Percentiles rank a stretch among this genome's conserved stretches.
Conservation (phyloP, 2,113 vertebrate genomes). For the Mystacornis crossleyi region DNA sequence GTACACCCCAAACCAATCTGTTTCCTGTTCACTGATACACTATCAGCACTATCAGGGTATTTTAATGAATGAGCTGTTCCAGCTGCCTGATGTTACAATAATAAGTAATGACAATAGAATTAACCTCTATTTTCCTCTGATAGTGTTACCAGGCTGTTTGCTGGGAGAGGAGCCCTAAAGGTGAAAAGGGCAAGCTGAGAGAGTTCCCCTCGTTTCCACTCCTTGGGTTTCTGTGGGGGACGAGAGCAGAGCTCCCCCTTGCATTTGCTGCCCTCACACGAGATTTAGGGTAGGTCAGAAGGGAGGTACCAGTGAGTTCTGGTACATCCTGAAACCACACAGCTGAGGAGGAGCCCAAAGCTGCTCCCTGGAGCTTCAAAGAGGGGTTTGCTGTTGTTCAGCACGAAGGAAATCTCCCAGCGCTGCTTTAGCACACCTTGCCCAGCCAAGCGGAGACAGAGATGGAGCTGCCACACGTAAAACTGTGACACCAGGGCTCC, state of each 20-base stretch:
- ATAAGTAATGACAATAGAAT: conserved; percentile 4
- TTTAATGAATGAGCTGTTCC: background rate
- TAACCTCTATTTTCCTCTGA: background rate
- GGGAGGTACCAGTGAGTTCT: background rate
- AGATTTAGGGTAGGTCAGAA: background rate
- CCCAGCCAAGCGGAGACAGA: background rate
- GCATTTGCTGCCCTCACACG: background rate
- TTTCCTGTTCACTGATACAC: background rate
- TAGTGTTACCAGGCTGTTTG: background rate
- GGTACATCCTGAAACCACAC: background rate
- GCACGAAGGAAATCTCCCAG: background rate
- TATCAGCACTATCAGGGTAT: background rate
- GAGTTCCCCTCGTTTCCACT: background rate
- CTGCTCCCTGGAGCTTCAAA: background rate
- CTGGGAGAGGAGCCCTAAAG: background rate
- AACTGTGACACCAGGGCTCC: background rate
- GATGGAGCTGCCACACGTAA: background rate
- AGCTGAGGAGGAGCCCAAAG: background rate
- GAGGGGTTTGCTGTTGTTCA: background rate
- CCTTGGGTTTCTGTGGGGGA: background rate
- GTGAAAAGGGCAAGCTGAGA: background rate
- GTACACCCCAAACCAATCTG: background rate
- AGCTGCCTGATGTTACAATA: background rate
- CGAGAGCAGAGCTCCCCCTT: background rate
- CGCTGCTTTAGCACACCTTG: background rate